These are phyloP conservation scores for Benitochromis conjunctus DNA, from an alignment of 2,113 vertebrate species.

Conservation along the genomic window DNA sequence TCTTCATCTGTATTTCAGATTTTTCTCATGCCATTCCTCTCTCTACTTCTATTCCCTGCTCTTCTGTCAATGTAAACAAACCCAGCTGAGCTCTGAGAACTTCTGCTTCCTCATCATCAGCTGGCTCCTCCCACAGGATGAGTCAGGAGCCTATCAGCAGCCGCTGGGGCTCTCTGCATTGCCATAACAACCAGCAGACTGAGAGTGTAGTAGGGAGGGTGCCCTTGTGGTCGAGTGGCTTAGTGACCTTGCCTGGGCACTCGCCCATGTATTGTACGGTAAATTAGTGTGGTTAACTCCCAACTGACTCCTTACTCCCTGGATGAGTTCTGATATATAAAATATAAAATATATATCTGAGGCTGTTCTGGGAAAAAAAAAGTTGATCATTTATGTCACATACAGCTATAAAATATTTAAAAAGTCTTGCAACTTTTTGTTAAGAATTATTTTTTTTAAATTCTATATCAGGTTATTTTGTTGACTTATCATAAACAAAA, in stretches of 20 bases:
- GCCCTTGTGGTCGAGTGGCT: constrained; percentile 56
- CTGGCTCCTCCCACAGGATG: constrained; percentile 28
- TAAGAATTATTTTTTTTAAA: not conserved
- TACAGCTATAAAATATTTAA: not conserved
- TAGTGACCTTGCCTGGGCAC: constrained; percentile 51
- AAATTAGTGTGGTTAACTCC: constrained; percentile 29
- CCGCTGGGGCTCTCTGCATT: constrained; percentile 8
- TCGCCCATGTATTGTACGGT: constrained; percentile 38
- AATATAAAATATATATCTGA: not conserved
- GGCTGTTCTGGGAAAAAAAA: not conserved
- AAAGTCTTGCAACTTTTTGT: not conserved
- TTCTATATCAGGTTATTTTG: not conserved
- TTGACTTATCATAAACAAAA: not conserved
- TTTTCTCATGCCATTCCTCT: not conserved
- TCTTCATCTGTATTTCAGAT: not conserved
- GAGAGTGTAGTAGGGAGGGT: constrained; percentile 23
- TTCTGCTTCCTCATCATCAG: constrained; percentile 23
- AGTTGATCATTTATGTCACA: not conserved
- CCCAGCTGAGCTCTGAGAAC: constrained; percentile 49
- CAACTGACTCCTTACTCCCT: not conserved
- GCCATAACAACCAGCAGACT: constrained; percentile 45
- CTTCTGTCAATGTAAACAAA: constrained; percentile 59
- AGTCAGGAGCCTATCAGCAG: constrained; percentile 43
- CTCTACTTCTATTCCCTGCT: not conserved
- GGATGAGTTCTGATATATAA: not conserved